Evolutionary conservation across 2,888 invertebrate species (phyloP), one percentile per base, ranked within the genome.

Genomic region (Neocrepidodera transversa): DNA sequence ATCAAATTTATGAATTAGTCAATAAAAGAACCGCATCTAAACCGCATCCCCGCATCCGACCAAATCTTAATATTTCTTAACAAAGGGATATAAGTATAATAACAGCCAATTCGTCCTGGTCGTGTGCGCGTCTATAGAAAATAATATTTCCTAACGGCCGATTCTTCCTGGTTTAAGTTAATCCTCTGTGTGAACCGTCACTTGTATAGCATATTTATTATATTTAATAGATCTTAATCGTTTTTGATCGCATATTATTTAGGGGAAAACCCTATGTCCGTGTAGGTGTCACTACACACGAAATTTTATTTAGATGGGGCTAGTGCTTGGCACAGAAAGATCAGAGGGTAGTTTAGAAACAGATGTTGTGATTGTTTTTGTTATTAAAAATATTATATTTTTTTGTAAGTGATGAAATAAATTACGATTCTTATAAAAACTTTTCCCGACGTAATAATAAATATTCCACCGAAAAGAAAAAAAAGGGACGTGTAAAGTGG

Each of bases 141-240:
- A n/a, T n/a, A 59, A 45, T 53, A 45, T 36, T 54, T 50, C 52
- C 50, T 51, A 59, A 42, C 54, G 16, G 49, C 20, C 40, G 48
- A 26, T 49, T 62, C 64, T 57, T 65, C 61, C 65, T 38, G 64
- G 62, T 57, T 62, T 36, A 43, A 62, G 59, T 58, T 69, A 67
- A 69, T 69, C 65, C 64, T 38, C 56, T 58, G 66, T 69, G 69
- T 62, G 69, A 68, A 64, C 64, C 62, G 56, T 48, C 70, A 70
- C 63, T 60, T 63, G 68, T 58, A 60, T 20, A 60, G 58, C 57
- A 68, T 63, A 68, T 68, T 68, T 68, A 69, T 69, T 69, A 68
- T 68, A 68, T 68, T 68, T 69, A 68, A 65, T 67, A 67, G 68
- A 68, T 68, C 60, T 65, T 65, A 69, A 69, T 68, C 66, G 32